phyloP scores from a whole-genome alignment of 1,140 invertebrate species.

The Caerostris extrusa region DNA sequence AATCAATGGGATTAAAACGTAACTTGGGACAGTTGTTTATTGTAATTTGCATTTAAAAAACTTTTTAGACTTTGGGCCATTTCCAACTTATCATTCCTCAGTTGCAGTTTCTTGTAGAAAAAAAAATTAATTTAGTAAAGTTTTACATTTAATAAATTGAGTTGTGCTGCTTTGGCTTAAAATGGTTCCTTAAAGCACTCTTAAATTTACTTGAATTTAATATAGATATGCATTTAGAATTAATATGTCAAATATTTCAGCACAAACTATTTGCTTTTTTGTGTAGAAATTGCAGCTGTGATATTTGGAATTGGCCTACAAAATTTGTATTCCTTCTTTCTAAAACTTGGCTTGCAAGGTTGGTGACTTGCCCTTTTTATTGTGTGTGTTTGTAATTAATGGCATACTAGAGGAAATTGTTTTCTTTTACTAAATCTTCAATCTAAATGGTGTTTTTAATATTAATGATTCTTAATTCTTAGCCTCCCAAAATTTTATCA shows the following conservation, averaged over 20 bases:
- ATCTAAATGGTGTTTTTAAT: too few species aligned
- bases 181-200: too few species aligned
- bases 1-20: conserved; percentile 65
- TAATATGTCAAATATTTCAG: not conserved
- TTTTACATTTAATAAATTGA: not conserved
- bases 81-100: not conserved
- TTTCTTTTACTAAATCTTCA: not conserved
- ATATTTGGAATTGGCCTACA: not conserved
- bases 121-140: not conserved
- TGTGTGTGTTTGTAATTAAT: not conserved
- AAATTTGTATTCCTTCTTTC: not conserved
- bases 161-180: too few species aligned
- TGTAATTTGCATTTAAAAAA: not conserved
- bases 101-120: not conserved
- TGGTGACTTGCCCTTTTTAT: not conserved
- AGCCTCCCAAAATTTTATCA: too few species aligned
- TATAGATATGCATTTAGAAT: not conserved
- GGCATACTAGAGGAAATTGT: not conserved
- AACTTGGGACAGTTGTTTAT: not conserved
- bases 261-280: not conserved
- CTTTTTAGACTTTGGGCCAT: not conserved
- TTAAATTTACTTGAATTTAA: not conserved
- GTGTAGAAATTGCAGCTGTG: not conserved
- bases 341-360: conserved; percentile 23
- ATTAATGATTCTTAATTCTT: too few species aligned